phyloP scores from a whole-genome alignment of 2,888 invertebrate genomes.

The Tetheella fluctuosa region DNA sequence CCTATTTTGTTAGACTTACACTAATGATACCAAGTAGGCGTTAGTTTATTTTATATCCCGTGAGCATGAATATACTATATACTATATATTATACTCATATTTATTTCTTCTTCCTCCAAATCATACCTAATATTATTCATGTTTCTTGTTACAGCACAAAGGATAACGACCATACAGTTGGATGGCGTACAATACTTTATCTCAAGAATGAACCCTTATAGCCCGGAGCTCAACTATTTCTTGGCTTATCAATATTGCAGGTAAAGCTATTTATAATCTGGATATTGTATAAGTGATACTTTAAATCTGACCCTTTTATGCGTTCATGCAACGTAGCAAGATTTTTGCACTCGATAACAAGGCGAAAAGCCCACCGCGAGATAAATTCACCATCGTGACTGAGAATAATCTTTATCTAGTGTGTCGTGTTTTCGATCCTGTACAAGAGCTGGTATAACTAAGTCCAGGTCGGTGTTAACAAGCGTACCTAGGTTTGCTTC shows the following conservation, averaged over 20 bases:
- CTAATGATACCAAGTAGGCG: too few relatives aligned
- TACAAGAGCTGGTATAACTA: slow-evolving; percentile 59
- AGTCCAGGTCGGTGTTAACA: slow-evolving; percentile 65
- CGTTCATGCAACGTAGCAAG: slow-evolving; percentile 2
- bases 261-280: slow-evolving; percentile 51
- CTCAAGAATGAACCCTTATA: slow-evolving; percentile 94
- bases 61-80: background rate
- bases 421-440: slow-evolving; percentile 66
- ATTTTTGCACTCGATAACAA: slow-evolving; percentile 17
- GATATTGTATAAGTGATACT: slow-evolving; percentile 1
- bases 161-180: slow-evolving; percentile 93
- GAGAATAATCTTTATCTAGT: slow-evolving; percentile 64
- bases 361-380: slow-evolving; percentile 40
- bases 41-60: background rate
- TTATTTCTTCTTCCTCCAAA: background rate
- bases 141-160: slow-evolving; percentile 87
- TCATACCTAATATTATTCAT: slow-evolving; percentile 18
- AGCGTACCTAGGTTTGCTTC: slow-evolving; percentile 54
- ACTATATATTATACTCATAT: background rate
- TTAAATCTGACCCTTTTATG: background rate
- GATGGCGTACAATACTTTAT: slow-evolving; percentile 94
- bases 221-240: slow-evolving; percentile 93
- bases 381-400: slow-evolving; percentile 73
- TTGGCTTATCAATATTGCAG: slow-evolving; percentile 94
- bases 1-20: too few relatives aligned